These are phyloP conservation scores for Stegana nigrithorax DNA, from an alignment of 2,888 invertebrate species.

Conservation along the genomic window DNA sequence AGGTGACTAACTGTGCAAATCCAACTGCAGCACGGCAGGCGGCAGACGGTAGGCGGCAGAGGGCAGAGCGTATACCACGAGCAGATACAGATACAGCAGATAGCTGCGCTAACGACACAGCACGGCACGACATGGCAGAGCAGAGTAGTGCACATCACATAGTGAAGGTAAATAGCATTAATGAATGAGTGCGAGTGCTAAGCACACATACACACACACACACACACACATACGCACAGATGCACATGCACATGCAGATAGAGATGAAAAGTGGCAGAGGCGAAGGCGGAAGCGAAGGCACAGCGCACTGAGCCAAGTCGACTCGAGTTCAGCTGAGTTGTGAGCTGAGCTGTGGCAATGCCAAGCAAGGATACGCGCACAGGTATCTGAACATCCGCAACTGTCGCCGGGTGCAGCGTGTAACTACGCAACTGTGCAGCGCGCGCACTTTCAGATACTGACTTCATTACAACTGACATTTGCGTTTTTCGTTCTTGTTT, in stretches of 20 bases:
- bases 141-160: too few species aligned
- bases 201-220: neutral
- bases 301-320: too few species aligned
- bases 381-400: neutral
- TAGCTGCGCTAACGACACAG: too few species aligned
- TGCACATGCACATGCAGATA: neutral
- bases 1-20: conserved; percentile 45
- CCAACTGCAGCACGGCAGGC: neutral
- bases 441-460: conserved; percentile 53
- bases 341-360: conserved; percentile 38
- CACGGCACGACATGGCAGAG: too few species aligned
- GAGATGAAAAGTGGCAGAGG: neutral
- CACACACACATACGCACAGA: neutral
- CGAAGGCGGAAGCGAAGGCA: conserved; percentile 23
- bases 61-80: neutral
- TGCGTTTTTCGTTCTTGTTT: conserved; percentile 2
- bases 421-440: too few species aligned
- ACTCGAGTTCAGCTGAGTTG: conserved; percentile 30
- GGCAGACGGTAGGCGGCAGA: neutral
- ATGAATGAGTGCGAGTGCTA: neutral
- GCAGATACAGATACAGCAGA: neutral
- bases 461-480: conserved; percentile 40
- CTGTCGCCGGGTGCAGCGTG: neutral
- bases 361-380: conserved; percentile 16
- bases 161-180: too few species aligned